These are phyloP conservation scores for Slavum lentiscoides DNA, from an alignment of 2,888 invertebrate genomes.

Conservation along the genomic window DNA sequence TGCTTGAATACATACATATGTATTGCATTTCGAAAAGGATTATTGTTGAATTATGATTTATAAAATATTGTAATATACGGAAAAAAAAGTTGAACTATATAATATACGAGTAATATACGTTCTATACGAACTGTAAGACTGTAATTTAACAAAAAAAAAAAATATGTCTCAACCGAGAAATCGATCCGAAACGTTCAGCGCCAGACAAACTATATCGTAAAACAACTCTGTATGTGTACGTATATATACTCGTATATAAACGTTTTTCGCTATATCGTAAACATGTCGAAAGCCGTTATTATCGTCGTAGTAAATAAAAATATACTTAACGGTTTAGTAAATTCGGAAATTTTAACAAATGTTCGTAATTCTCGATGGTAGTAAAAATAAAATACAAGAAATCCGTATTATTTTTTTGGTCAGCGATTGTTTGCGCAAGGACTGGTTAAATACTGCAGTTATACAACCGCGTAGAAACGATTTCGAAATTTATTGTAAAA, in stretches of 20 bases:
- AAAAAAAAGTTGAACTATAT: not conserved
- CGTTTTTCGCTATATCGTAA: not conserved
- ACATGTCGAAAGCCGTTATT: constrained; percentile 9
- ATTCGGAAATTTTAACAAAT: not conserved
- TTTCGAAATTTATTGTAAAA: no score
- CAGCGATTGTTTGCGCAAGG: no score
- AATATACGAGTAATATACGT: no score
- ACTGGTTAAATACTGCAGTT: no score
- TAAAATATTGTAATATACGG: not conserved
- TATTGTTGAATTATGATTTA: not conserved
- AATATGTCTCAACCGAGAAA: constrained; percentile 8
- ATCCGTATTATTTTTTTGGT: no score
- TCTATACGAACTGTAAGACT: not conserved
- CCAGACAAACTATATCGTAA: constrained; percentile 17
- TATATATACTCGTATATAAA: no score
- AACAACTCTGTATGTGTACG: not conserved
- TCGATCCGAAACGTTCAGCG: constrained; percentile 24
- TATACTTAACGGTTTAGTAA: constrained; percentile 13
- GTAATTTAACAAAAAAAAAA: constrained; percentile 1
- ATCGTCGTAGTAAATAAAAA: constrained; percentile 7
- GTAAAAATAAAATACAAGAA: not conserved
- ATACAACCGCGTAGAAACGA: no score
- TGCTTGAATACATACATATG: not conserved
- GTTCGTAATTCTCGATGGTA: not conserved
- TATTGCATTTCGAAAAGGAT: not conserved